These are phyloP conservation scores for Ginglymostoma cirratum DNA, from an alignment of 2,113 vertebrate species.

Conservation along the genomic window DNA sequence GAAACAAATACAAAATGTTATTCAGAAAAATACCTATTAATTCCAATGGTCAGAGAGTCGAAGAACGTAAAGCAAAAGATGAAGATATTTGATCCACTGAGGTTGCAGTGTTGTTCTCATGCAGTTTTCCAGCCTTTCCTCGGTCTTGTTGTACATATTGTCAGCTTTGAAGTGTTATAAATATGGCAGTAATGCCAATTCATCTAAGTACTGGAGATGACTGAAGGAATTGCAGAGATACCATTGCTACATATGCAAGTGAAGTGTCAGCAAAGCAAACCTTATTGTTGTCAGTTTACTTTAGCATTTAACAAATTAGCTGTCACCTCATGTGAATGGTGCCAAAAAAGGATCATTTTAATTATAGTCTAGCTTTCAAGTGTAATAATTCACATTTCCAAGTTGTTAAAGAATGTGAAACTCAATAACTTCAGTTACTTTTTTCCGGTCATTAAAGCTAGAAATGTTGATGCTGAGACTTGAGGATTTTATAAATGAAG, in stretches of 20 bases:
- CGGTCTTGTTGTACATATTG: background rate
- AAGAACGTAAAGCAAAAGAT: background rate
- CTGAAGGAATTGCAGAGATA: background rate
- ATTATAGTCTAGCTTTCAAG: slow-evolving; percentile 17
- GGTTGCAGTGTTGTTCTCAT: background rate
- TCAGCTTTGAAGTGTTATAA: slow-evolving; percentile 1
- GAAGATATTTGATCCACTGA: background rate
- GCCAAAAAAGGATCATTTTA: slow-evolving; percentile 24
- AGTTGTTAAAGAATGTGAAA: slow-evolving; percentile 4
- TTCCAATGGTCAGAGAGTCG: background rate
- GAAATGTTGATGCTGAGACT: background rate
- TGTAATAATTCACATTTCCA: background rate
- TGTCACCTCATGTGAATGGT: background rate
- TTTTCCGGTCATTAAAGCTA: background rate
- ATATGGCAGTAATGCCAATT: background rate
- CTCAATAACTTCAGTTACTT: background rate
- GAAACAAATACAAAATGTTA: background rate
- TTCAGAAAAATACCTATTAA: slow-evolving; percentile 4
- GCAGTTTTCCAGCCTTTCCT: background rate
- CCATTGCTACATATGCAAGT: background rate
- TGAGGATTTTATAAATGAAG: background rate
- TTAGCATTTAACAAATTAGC: slow-evolving; percentile 7
- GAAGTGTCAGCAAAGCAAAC: slow-evolving; percentile 19
- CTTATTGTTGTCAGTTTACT: background rate
- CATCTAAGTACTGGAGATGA: background rate